These are phyloP conservation scores for Trachelus iudaicus DNA, from an alignment of 2,888 invertebrate genomes.

Conservation along the genomic window DNA sequence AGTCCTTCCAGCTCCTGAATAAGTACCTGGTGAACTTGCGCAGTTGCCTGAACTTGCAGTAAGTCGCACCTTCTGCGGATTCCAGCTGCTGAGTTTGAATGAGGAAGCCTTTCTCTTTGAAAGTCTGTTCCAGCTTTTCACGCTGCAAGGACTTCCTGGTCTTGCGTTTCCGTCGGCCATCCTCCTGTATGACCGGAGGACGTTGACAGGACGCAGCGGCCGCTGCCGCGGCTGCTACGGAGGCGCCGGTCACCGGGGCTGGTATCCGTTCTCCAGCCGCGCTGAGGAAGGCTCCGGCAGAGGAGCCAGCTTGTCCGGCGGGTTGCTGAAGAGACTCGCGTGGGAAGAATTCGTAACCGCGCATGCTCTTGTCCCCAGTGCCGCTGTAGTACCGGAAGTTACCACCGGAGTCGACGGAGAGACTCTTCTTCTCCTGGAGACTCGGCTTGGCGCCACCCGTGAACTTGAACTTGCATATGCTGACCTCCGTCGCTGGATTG, in stretches of 20 bases:
- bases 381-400: slow-evolving; percentile 90
- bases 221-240: slow-evolving; percentile 47
- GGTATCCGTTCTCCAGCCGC: slow-evolving; percentile 70
- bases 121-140: slow-evolving; percentile 90
- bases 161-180: slow-evolving; percentile 75
- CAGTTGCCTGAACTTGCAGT: slow-evolving; percentile 91
- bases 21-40: slow-evolving; percentile 91
- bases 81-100: slow-evolving; percentile 94
- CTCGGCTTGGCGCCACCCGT: slow-evolving; percentile 91
- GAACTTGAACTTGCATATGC: slow-evolving; percentile 94
- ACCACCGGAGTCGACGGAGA: slow-evolving; percentile 89
- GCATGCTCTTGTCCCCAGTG: slow-evolving; percentile 82
- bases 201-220: slow-evolving; percentile 39
- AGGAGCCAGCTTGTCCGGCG: slow-evolving; percentile 65
- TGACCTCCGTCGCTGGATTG: slow-evolving; percentile 85
- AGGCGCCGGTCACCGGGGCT: slow-evolving; percentile 37
- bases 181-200: slow-evolving; percentile 39
- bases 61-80: slow-evolving; percentile 92
- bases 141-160: slow-evolving; percentile 85
- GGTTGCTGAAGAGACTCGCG: slow-evolving; percentile 76
- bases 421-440: slow-evolving; percentile 90
- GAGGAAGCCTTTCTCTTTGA: slow-evolving; percentile 91
- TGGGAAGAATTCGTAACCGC: slow-evolving; percentile 82
- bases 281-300: slow-evolving; percentile 65
- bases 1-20: slow-evolving; percentile 94